Base-by-base conservation (phyloP, 2,797 vertebrate genomes). In the Scolopax rusticola region DNA sequence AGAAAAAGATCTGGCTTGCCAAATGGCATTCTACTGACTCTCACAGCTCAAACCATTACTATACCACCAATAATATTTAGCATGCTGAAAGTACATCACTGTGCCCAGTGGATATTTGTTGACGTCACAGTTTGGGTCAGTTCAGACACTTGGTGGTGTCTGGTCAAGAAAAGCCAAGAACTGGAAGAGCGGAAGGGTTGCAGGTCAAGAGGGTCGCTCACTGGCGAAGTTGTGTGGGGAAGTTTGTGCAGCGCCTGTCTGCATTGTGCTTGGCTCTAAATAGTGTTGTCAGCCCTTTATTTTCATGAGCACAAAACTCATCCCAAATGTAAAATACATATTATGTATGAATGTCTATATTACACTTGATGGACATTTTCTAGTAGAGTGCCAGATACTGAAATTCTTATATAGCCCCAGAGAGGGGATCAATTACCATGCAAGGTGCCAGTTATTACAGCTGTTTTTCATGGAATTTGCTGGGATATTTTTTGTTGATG, bases 281-380 rank as follows among this genome's bases (percentile, higher is more conserved):
- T 50, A 90, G 38, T 76, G 32, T 48, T 93, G 81, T 91, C 90
- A 85, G 85, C 88, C 56, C 73, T 88, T 95, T 87, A 93, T 92
- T 91, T 95, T 94, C 82, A 85, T 48, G 74, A 61, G 67, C 71
- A 87, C 40, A 86, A 86, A 94, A 67, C 32, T 93, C 40, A 85
- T 88, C 76, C 71, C 77, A 85, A 95, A 96, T 91, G 57, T 87
- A 92, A 95, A 91, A 88, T 87, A 41, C 33, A 38, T 79, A 53
- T 38, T 60, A 54, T 28, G 41, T 97, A 69, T 67, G 27, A 89
- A 90, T 88, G 28, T 86, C 81, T 92, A 4, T 77, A 21, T 60
- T 76, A 20, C 83, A 59, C 45, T 73, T 84, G 93, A 84, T 69
- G 70, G 80, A 84, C 14, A 3, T 65, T 92, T 89, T 78, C 61